Evolutionary conservation across 2,797 vertebrate genomes (phyloP), one percentile per base, ranked within the genome.

Genomic region (Typhlichthys eigenmanni): DNA sequence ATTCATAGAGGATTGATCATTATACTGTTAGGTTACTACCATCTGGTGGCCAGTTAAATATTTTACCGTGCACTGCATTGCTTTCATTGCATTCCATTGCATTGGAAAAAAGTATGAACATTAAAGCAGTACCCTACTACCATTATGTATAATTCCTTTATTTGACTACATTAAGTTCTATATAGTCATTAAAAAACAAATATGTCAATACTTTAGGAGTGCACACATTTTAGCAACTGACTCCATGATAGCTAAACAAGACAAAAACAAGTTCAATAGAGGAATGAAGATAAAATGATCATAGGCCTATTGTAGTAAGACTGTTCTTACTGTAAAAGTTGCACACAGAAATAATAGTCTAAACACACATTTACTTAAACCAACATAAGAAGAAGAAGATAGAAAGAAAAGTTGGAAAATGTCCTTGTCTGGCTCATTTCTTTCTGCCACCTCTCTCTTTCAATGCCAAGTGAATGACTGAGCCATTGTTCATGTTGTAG

Each of bases 391-490:
- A 17, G 6, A 5, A 17, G 19, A 72, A 79, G 49, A 13, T 63
- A 75, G 72, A 80, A 70, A 45, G 29, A 50, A 51, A 38, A 43
- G 29, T 65, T 53, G 24, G 34, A 47, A 65, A 32, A 12, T 2
- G 43, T 52, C 5, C 46, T 54, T 65, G 61, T 43, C 16, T 14
- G 16, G 62, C 72, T 95, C 87, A 99, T 79, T 99, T 99, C 93
- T 98, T 99, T 66, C 98, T 93, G 77, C 98, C 98, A 47, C 98
- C 98, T 94, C 98, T 98, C 84, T 99, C 98, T 73, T 99, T 99
- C 81, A 99, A 93, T 0, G 95, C 98, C 91, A 99, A 83, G 85
- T 99, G 98, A 80, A 99, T 98, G 62, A 98, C 62, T 0, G 97
- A 94, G 2, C 97, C 96, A 0, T 93, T 98, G 1, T 69, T 94